A percentile compares a stretch with the other conserved stretches of the same genome.
These are phyloP conservation scores for Lipotes vexillifer DNA, from an alignment of 2,113 vertebrate genomes.

Conservation along the genomic window DNA sequence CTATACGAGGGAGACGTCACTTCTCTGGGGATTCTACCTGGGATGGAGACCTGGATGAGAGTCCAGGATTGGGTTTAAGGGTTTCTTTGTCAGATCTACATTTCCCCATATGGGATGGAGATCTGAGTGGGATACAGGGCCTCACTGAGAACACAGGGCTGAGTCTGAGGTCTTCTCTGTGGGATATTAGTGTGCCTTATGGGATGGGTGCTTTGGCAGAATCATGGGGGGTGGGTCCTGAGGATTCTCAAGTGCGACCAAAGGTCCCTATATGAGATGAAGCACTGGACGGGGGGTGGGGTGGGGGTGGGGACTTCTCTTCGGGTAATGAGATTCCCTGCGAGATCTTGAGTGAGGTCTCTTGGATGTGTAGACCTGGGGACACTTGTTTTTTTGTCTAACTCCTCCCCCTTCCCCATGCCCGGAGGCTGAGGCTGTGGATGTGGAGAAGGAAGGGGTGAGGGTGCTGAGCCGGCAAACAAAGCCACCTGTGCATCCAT, in stretches of 20 bases:
- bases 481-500: constrained; percentile 84
- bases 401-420: background rate
- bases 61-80: background rate
- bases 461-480: constrained; percentile 77
- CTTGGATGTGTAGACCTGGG: background rate
- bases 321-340: background rate
- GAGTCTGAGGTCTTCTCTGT: background rate
- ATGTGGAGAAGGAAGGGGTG: constrained; percentile 24
- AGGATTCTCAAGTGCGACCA: background rate
- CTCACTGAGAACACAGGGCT: background rate
- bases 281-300: background rate
- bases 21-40: background rate
- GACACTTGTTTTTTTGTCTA: background rate
- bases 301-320: background rate
- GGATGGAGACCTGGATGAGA: background rate
- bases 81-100: background rate
- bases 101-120: too few species aligned
- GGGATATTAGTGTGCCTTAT: background rate
- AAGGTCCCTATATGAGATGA: background rate
- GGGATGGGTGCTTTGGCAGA: background rate
- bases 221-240: background rate
- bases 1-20: background rate
- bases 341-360: background rate
- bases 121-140: background rate
- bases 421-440: background rate